These are phyloP conservation scores for Melanchra persicariae DNA, from an alignment of 2,888 invertebrate genomes.

Conservation along the genomic window DNA sequence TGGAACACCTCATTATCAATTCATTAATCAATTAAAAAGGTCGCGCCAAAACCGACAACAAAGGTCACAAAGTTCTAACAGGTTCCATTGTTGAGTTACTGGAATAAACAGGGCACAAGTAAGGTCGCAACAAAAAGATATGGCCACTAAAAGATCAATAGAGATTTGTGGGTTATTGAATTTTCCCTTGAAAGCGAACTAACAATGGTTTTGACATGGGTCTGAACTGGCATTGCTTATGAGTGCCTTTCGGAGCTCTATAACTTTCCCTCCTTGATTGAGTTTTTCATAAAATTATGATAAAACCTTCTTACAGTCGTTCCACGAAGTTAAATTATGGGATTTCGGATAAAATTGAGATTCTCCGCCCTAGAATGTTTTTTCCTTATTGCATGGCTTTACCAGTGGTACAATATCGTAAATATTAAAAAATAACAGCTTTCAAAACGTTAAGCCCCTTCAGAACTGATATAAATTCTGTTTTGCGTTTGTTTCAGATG, in stretches of 20 bases:
- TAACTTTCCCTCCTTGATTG: slow-evolving; percentile 65
- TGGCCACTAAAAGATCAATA: slow-evolving; percentile 74
- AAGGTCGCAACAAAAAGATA: slow-evolving; percentile 72
- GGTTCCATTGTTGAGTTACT: slow-evolving; percentile 55
- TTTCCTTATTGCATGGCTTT: slow-evolving; percentile 41
- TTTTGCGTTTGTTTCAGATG: slow-evolving; percentile 64
- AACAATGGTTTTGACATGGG: slow-evolving; percentile 81
- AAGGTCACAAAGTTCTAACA: slow-evolving; percentile 46
- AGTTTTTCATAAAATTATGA: slow-evolving; percentile 73
- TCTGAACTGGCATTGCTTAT: slow-evolving; percentile 66
- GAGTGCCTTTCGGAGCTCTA: slow-evolving; percentile 59
- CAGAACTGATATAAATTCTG: slow-evolving; percentile 36
- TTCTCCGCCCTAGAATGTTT: slow-evolving; percentile 27
- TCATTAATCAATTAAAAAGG: slow-evolving; percentile 42
- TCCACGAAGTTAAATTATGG: slow-evolving; percentile 72
- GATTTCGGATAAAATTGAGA: slow-evolving; percentile 61
- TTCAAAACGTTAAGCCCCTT: slow-evolving; percentile 12
- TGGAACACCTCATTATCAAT: slow-evolving; percentile 35
- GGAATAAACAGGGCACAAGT: slow-evolving; percentile 56
- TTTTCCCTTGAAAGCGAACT: slow-evolving; percentile 76
- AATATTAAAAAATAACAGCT: slow-evolving; percentile 38
- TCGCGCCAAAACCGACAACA: slow-evolving; percentile 7
- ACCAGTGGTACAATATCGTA: slow-evolving; percentile 24
- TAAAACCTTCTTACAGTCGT: slow-evolving; percentile 48
- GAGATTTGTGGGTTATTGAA: slow-evolving; percentile 78